These are phyloP conservation scores for Myotis planiceps DNA, from an alignment of 2,797 vertebrate genomes.

Conservation along the genomic window DNA sequence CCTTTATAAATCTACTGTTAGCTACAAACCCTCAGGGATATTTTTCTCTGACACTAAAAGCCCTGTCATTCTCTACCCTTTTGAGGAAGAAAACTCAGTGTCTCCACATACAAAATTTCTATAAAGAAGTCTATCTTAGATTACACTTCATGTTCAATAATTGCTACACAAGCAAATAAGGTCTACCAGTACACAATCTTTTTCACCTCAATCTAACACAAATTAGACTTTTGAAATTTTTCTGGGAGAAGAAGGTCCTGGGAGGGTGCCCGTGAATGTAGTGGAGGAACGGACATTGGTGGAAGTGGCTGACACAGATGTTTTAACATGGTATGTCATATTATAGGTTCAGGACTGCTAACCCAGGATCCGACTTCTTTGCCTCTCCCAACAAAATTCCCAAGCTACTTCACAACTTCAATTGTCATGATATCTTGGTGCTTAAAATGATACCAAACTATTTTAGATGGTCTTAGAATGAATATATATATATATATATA, in stretches of 20 bases:
- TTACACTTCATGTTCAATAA: neutral
- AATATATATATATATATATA: too few species aligned
- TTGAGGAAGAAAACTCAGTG: neutral
- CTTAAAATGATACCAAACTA: neutral
- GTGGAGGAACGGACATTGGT: too few species aligned
- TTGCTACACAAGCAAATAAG: neutral
- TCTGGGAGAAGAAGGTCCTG: neutral
- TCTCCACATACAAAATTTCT: neutral
- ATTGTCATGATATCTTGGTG: neutral
- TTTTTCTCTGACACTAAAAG: neutral
- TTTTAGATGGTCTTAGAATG: neutral
- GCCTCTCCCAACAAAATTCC: neutral
- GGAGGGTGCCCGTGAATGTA: neutral
- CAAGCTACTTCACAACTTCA: neutral
- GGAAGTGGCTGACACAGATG: neutral
- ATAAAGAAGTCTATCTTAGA: neutral
- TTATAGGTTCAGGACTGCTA: fast-evolving
- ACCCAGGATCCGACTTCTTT: neutral
- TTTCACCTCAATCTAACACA: neutral
- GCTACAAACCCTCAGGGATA: neutral
- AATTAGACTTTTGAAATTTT: neutral
- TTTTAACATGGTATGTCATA: neutral
- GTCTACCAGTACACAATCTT: neutral
- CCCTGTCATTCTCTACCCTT: neutral
- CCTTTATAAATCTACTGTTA: neutral